A percentile compares a stretch with the other conserved stretches of the same genome.
phyloP scores from a whole-genome alignment of 2,888 invertebrate species.

The Gnatocerus cornutus region DNA sequence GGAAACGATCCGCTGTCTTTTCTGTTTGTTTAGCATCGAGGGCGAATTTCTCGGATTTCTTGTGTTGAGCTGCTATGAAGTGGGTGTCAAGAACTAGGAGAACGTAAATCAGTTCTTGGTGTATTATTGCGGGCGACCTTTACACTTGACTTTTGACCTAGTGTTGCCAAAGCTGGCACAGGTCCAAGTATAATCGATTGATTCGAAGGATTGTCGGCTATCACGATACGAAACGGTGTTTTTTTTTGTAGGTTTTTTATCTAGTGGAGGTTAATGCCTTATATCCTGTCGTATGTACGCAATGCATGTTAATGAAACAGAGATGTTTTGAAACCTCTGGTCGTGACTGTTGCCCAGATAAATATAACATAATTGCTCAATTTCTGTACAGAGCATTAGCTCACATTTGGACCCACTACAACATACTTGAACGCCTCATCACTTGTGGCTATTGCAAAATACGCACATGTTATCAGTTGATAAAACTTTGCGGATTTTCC shows the following conservation, averaged over 20 bases:
- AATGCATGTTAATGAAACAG: conserved; percentile 44
- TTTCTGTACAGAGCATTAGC: conserved; percentile 41
- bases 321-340: conserved; percentile 43
- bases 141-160: conserved; percentile 47
- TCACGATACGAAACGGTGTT: conserved; percentile 35
- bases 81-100: not conserved
- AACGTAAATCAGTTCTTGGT: conserved; percentile 9
- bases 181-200: conserved; percentile 29
- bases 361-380: conserved; percentile 49
- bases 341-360: conserved; percentile 42
- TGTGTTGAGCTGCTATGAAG: not conserved
- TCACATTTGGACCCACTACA: conserved; percentile 41
- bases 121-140: conserved; percentile 26
- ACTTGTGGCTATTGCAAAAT: conserved; percentile 28
- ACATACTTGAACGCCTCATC: conserved; percentile 46
- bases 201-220: conserved; percentile 29
- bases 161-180: conserved; percentile 24
- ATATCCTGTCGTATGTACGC: conserved; percentile 42
- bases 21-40: conserved; percentile 7
- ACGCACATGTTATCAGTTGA: conserved; percentile 20
- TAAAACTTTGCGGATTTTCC: conserved; percentile 28
- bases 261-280: conserved; percentile 44
- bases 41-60: conserved; percentile 4
- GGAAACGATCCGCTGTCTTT: conserved; percentile 7
- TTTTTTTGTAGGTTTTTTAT: conserved; percentile 26